These are phyloP conservation scores for Tolypeutes matacus DNA, from an alignment of 2,797 vertebrate species.

Conservation along the genomic window DNA sequence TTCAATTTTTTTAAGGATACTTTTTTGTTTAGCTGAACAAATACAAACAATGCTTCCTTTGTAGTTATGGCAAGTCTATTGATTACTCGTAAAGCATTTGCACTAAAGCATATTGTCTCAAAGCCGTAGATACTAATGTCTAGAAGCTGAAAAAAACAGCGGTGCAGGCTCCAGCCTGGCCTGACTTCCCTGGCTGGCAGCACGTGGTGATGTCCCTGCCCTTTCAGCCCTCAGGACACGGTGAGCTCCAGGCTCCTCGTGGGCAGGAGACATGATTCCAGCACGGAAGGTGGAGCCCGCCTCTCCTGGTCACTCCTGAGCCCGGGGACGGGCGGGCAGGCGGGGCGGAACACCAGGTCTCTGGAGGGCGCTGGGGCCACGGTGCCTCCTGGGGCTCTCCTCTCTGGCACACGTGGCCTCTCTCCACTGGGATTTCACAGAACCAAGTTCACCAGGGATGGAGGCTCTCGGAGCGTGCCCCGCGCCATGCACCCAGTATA, in stretches of 20 bases:
- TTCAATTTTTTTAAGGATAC: not conserved
- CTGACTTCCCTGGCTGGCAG: not conserved
- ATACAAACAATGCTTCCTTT: rapidly evolving
- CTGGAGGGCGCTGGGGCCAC: rapidly evolving
- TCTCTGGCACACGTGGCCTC: not conserved
- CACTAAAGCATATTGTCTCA: rapidly evolving
- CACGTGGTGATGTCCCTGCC: rapidly evolving
- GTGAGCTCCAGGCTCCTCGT: not conserved
- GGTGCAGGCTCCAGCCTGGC: rapidly evolving
- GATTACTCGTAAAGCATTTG: not conserved
- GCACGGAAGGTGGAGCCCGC: rapidly evolving
- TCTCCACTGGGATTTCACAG: not conserved
- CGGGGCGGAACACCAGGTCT: not conserved
- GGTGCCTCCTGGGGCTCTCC: not conserved
- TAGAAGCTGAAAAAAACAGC: not conserved
- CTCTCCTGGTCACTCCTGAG: not conserved
- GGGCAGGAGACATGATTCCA: too few species aligned
- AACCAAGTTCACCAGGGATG: too few species aligned
- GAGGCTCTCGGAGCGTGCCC: rapidly evolving
- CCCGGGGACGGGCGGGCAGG: too few species aligned
- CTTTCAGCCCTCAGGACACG: rapidly evolving
- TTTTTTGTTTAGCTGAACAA: too few species aligned
- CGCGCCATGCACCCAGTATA: rapidly evolving
- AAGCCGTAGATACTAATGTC: rapidly evolving
- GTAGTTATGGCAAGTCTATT: rapidly evolving